Evolutionary conservation across 2,797 vertebrate species (phyloP).

Genomic region (Prionace glauca): DNA sequence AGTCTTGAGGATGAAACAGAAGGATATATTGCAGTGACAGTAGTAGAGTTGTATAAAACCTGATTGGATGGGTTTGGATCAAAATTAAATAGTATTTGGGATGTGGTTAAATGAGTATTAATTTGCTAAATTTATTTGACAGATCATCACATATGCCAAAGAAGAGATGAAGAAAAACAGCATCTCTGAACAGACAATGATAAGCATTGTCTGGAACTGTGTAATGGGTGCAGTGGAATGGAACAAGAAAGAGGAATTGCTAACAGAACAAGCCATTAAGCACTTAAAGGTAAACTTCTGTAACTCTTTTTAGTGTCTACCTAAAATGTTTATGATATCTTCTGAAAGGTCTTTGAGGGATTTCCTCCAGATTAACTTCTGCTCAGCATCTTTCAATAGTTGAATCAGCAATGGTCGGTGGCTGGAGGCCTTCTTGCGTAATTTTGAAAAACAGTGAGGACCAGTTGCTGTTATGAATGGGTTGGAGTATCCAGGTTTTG

Average conservation of each 20-base stretch:
- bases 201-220: conserved; percentile 84
- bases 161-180: conserved; percentile 92
- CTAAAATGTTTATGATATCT: not conserved
- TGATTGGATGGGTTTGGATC: not conserved
- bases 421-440: not conserved
- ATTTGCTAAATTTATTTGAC: conserved; percentile 40
- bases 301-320: not conserved
- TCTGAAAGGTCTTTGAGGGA: not conserved
- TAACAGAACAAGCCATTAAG: conserved; percentile 98
- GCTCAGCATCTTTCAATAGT: not conserved
- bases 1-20: not conserved
- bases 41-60: not conserved
- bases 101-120: not conserved
- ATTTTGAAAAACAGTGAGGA: not conserved
- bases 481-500: not conserved
- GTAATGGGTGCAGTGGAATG: conserved; percentile 92
- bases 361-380: not conserved
- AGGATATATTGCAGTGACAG: not conserved
- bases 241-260: conserved; percentile 97
- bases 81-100: not conserved
- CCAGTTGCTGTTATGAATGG: not conserved
- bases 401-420: not conserved
- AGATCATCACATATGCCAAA: conserved; percentile 83
- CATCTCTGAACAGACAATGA: conserved; percentile 84
- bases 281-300: conserved; percentile 79